A percentile compares a stretch with the other conserved stretches of the same genome.
Evolutionary conservation across 2,113 vertebrate genomes (phyloP).

Genomic region (Spilogale gracilis): DNA sequence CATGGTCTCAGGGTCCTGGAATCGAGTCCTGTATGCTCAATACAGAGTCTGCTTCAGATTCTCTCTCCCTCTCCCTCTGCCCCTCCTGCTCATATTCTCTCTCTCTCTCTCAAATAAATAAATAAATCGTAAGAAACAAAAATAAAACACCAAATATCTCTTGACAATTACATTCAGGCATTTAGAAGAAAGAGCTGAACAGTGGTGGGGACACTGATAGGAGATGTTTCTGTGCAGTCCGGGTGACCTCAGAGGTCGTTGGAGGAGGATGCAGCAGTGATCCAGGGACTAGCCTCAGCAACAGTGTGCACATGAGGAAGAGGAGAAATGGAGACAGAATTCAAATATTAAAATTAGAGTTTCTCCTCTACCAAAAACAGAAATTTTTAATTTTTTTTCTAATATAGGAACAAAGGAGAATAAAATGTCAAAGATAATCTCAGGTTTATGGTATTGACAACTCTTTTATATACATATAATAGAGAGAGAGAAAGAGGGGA

Average conservation of each 20-base stretch:
- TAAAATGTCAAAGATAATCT: neutral
- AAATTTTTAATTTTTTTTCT: neutral
- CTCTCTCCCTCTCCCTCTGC: neutral
- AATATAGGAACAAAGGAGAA: neutral
- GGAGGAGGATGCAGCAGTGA: neutral
- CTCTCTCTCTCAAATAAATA: neutral
- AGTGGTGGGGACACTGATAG: accelerated
- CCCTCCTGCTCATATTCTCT: neutral
- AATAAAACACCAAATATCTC: neutral
- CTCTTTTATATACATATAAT: neutral
- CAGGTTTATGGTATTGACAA: neutral
- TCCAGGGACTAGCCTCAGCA: neutral
- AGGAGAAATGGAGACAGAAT: neutral
- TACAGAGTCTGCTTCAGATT: neutral
- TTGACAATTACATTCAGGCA: neutral
- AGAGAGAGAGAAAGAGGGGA: too few relatives aligned
- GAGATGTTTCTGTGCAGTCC: too few relatives aligned
- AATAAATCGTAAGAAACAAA: neutral
- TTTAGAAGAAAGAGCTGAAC: neutral
- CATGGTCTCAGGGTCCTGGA: neutral
- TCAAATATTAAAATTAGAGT: neutral
- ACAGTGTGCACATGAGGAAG: neutral
- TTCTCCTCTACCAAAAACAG: neutral
- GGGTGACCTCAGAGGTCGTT: neutral
- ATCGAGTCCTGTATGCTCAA: neutral